Evolutionary conservation across 1,140 invertebrate species (phyloP), one percentile per base, ranked within the genome.

Genomic region (Plodia interpunctella): DNA sequence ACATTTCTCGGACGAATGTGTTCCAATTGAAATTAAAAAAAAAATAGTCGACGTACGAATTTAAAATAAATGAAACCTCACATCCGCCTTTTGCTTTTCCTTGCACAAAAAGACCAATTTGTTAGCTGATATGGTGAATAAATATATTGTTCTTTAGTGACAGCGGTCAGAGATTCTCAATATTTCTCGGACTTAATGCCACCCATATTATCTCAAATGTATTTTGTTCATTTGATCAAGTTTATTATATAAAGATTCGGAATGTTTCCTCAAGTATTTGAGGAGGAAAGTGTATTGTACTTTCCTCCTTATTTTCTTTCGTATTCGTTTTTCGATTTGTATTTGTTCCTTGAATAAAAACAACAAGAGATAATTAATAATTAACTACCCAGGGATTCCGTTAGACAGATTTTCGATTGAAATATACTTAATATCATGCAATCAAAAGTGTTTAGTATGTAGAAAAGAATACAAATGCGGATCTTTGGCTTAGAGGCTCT

Each of bases 161-260:
- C 63, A 59, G 32, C 60, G 68, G 63, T 66, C 51, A n/a, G 19
- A 13, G 21, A 20, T 53, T 44, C 38, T 19, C 60, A 53, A 70
- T 70, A 64, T 65, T 69, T 59, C 57, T 59, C 44, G 52, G 30
- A 38, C 59, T 57, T 69, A 77, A 72, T 74, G 70, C 67, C 59
- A 62, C 71, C 71, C 62, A 66, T 68, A 61, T 57, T 65, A 49
- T 57, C 58, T 57, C 60, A 63, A 74, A 75, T 73, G 65, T 72
- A 74, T n/a, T n/a, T 76, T 71, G 70, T 77, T 76, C 68, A 76
- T 72, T 77, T 69, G 70, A 75, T 70, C 64, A 66, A 69, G 63
- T 74, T 80, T 76, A 80, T 78, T 80, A 74, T 73, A 78, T 73
- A 80, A 71, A 70, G 68, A 70, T 67, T 66, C 62, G 53, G 66